Evolutionary conservation across 2,113 vertebrate species (phyloP).

Genomic region (Bos indicus): DNA sequence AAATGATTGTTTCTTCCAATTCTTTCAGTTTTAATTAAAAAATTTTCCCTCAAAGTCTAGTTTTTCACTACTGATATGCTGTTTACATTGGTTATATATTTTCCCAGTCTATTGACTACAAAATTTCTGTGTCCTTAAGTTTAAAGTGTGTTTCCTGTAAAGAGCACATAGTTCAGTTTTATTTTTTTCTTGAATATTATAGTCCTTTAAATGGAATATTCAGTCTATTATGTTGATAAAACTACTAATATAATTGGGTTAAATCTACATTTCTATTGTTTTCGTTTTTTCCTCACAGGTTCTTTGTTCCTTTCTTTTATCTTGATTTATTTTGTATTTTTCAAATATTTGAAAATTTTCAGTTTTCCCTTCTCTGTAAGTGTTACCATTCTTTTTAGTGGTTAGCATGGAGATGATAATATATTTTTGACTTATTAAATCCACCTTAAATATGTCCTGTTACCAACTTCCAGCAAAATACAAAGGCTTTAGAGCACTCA

Average conservation of each 20-base stretch:
- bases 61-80: background rate
- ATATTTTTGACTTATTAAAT: background rate
- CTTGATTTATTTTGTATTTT: background rate
- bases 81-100: background rate
- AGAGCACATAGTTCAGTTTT: background rate
- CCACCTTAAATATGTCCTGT: background rate
- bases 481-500: background rate
- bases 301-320: background rate
- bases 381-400: background rate
- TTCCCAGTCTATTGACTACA: background rate
- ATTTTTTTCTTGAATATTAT: background rate
- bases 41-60: background rate
- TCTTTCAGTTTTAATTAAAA: background rate
- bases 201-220: background rate
- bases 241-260: background rate
- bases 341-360: background rate
- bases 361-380: background rate
- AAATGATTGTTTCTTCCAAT: background rate
- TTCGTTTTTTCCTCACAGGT: background rate
- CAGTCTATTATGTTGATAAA: background rate
- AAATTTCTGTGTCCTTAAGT: background rate
- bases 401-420: background rate
- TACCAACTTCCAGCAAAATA: background rate
- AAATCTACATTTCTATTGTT: background rate
- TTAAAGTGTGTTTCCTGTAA: background rate